Conservation (phyloP, 37 sponge, comb jelly and placozoan species). For the Geodia barretti region DNA sequence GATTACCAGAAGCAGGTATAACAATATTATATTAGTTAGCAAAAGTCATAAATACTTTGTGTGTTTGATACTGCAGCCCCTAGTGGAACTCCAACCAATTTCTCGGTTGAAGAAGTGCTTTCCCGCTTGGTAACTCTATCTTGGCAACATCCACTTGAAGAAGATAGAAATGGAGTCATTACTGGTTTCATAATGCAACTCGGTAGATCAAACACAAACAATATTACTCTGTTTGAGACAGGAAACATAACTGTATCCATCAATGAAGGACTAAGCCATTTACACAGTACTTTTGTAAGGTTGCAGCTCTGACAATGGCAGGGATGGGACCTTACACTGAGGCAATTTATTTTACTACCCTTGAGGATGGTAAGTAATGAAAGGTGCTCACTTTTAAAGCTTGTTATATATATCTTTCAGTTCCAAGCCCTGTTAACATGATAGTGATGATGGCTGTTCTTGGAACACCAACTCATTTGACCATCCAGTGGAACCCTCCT, state of each 20-base stretch:
- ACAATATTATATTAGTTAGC: background rate
- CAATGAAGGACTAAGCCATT: background rate
- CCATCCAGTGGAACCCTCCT: background rate
- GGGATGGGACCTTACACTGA: background rate
- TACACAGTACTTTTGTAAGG: background rate
- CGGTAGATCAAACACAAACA: background rate
- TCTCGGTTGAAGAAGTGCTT: background rate
- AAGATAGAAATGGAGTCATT: background rate
- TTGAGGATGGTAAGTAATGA: conserved; percentile 13
- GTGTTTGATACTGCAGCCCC: background rate
- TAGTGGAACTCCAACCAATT: background rate
- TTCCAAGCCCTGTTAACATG: background rate
- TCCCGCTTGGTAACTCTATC: background rate
- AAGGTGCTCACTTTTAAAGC: background rate
- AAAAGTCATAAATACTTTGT: too few species aligned
- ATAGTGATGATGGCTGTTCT: background rate
- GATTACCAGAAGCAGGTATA: background rate
- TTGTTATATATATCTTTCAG: background rate
- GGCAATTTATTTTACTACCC: background rate
- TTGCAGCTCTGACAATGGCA: background rate
- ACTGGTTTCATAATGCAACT: background rate
- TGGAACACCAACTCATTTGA: background rate
- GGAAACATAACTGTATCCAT: background rate
- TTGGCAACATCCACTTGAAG: background rate
- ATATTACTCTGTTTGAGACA: background rate